A percentile compares a stretch with the other conserved stretches of the same genome.
Evolutionary conservation across 2,797 vertebrate species (phyloP).

Genomic region (Arrhamphus sclerolepis): DNA sequence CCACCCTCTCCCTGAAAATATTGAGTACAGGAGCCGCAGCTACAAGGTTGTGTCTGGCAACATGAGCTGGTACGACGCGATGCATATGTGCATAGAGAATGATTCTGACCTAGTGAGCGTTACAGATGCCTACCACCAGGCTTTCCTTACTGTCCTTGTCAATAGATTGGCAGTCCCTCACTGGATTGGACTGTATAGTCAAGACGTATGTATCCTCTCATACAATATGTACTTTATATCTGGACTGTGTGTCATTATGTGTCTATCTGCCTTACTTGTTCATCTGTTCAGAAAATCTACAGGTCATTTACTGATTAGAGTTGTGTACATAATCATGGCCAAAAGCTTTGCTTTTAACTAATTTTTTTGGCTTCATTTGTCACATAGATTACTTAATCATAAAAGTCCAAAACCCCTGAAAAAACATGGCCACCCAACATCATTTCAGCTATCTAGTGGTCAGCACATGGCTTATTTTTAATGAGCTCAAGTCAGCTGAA

Average conservation of each 20-base stretch:
- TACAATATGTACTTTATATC: constrained; percentile 13
- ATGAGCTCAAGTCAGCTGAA: too few relatives aligned
- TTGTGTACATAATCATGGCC: too few relatives aligned
- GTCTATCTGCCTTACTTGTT: not conserved
- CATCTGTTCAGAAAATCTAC: not conserved
- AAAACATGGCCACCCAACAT: too few relatives aligned
- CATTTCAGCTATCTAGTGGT: too few relatives aligned
- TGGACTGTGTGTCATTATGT: constrained; percentile 6
- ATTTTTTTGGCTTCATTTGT: too few relatives aligned
- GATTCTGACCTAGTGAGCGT: constrained; percentile 89
- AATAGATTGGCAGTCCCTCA: constrained; percentile 83
- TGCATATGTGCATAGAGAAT: constrained; percentile 81
- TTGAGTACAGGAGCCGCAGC: constrained; percentile 88
- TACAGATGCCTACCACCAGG: constrained; percentile 90
- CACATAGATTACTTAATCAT: too few relatives aligned
- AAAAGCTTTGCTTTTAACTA: too few relatives aligned
- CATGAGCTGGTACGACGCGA: constrained; percentile 91
- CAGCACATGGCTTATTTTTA: too few relatives aligned
- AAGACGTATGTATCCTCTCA: constrained; percentile 81
- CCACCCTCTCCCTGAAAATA: constrained; percentile 78
- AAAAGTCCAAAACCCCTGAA: too few relatives aligned
- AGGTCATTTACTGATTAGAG: not conserved
- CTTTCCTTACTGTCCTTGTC: constrained; percentile 91
- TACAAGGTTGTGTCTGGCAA: constrained; percentile 89
- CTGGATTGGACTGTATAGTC: constrained; percentile 93